Evolutionary conservation across 2,797 vertebrate species (phyloP).

Genomic region (Vireo griseus): DNA sequence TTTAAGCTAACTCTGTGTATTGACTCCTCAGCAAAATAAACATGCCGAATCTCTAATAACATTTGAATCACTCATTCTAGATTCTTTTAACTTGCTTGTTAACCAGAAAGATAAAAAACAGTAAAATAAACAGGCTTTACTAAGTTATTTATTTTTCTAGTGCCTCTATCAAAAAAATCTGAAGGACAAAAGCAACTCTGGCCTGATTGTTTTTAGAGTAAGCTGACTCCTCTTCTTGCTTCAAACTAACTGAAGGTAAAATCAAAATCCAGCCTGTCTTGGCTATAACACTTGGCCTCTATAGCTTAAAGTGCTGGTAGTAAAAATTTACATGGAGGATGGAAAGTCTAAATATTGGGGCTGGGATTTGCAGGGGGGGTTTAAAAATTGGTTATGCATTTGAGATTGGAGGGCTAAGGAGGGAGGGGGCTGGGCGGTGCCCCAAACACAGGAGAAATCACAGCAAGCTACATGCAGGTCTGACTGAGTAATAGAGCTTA

Average conservation of each 20-base stretch:
- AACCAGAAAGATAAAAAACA: background rate
- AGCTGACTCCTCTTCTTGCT: background rate
- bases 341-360: background rate
- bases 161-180: background rate
- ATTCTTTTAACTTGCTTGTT: conserved; percentile 31
- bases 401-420: background rate
- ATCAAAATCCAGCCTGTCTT: background rate
- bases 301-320: background rate
- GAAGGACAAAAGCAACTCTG: background rate
- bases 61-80: background rate
- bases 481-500: background rate
- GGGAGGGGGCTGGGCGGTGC: fast-evolving
- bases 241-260: background rate
- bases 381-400: background rate
- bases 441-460: background rate
- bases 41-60: background rate
- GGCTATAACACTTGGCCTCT: background rate
- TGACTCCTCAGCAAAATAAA: conserved; percentile 48
- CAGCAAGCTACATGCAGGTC: background rate
- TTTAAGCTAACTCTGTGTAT: conserved; percentile 2
- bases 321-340: background rate
- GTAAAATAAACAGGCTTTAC: background rate
- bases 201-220: background rate
- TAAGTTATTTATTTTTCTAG: background rate
- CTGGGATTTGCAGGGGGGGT: background rate